Evolutionary conservation across 2,888 invertebrate genomes (phyloP).

Genomic region (Drosophila formosana): DNA sequence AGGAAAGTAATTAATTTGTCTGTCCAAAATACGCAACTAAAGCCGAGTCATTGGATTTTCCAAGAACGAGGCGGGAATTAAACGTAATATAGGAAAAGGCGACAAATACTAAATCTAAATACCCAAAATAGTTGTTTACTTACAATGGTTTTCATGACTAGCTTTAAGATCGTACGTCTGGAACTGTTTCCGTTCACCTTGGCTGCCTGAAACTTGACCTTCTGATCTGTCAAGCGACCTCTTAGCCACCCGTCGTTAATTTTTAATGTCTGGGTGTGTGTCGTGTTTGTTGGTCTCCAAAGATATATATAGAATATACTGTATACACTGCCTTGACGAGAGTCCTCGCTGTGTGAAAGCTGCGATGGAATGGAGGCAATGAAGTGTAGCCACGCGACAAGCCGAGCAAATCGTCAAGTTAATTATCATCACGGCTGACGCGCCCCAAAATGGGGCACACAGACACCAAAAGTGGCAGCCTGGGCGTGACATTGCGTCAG

Average conservation of each 20-base stretch:
- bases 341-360: conserved; percentile 16
- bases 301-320: conserved; percentile 3
- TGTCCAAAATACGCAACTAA: background rate
- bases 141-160: background rate
- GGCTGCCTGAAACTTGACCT: conserved; percentile 44
- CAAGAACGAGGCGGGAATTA: background rate
- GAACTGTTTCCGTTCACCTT: conserved; percentile 40
- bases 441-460: conserved; percentile 53
- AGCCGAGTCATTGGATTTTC: background rate
- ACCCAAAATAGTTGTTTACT: background rate
- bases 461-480: conserved; percentile 55
- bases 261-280: conserved; percentile 36
- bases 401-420: conserved; percentile 58
- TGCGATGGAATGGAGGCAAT: conserved; percentile 41
- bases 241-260: background rate
- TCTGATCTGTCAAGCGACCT: background rate
- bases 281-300: conserved; percentile 5
- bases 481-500: conserved; percentile 66
- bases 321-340: conserved; percentile 20
- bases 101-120: background rate
- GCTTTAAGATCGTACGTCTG: background rate
- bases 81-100: background rate
- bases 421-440: conserved; percentile 71
- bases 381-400: conserved; percentile 72
- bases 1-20: background rate